Base-by-base conservation (phyloP, 2,113 vertebrate genomes). In the Burhinus bistriatus region DNA sequence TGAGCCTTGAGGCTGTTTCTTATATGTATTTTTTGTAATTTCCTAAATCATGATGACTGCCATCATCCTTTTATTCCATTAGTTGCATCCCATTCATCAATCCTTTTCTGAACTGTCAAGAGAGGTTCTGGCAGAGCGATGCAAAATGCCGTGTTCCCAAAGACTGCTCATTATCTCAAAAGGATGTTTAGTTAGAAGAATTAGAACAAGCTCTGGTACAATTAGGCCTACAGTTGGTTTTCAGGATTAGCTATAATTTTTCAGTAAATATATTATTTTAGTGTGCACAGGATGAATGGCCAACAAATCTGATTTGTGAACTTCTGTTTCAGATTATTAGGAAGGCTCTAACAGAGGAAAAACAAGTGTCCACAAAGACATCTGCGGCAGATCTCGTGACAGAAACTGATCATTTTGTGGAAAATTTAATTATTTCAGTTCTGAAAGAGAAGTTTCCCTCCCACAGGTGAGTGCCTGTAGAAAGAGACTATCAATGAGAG, bases 361-460 rank as follows among this genome's bases (percentile, higher is more conserved):
- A 99, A 76, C 96, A 57, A 36, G 98, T 99, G 80, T 98, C 98
- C 27, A 99, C 98, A 44, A 99, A 99, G 96, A 99, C 98, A 29
- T 98, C 99, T 30, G 98, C 98, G 34, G 98, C 97, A 38, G 99
- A 99, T 87, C 98, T 99, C 9, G 99, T 99, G 80, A 99, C 99
- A 10, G 99, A 99, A 96, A 98, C 99, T 3, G 99, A 99, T 92
- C 98, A 98, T 71, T 97, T 98, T 47, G 99, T 99, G 83, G 99
- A 99, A 95, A 98, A 99, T 22, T 91, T 99, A 51, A 99, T 99
- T 79, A 98, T 99, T 95, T 99, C 98, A 72, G 98, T 98, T 64
- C 96, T 99, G 87, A 98, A 97, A 51, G 97, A 98, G 80, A 98
- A 97, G 87, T 99, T 98, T 98, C 99, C 99, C 47, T 98, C 98